These are phyloP conservation scores for Himalopsyche japonica DNA, from an alignment of 2,888 invertebrate genomes.

Conservation along the genomic window DNA sequence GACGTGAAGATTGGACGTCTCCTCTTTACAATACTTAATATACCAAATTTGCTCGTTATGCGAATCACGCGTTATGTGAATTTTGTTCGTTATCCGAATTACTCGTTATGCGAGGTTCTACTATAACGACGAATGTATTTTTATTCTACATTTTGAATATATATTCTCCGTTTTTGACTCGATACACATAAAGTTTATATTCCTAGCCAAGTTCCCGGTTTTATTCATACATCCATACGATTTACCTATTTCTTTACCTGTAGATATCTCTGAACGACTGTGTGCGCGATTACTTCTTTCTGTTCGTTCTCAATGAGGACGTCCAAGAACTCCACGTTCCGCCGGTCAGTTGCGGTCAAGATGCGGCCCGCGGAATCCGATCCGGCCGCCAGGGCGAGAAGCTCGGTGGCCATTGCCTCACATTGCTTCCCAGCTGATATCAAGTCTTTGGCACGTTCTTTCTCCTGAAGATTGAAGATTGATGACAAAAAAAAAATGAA, in stretches of 20 bases:
- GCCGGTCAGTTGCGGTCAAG: constrained; percentile 90
- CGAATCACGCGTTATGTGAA: no score
- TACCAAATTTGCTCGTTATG: no score
- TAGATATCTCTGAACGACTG: constrained; percentile 94
- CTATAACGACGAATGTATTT: no score
- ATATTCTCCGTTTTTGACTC: no score
- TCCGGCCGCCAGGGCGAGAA: constrained; percentile 90
- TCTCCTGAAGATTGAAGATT: constrained; percentile 65
- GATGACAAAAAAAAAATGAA: no score
- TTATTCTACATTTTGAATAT: no score
- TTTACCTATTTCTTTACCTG: constrained; percentile 64
- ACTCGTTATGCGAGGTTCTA: no score
- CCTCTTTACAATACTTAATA: no score
- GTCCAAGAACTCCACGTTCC: constrained; percentile 93
- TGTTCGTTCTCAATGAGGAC: constrained; percentile 98
- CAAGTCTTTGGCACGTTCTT: constrained; percentile 96
- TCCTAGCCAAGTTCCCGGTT: not conserved
- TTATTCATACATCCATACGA: not conserved
- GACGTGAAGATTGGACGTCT: no score
- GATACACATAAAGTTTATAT: no score
- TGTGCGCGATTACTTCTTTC: constrained; percentile 96
- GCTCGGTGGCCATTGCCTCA: constrained; percentile 96
- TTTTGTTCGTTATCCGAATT: no score
- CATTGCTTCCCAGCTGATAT: constrained; percentile 95
- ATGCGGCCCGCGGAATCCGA: constrained; percentile 94